phyloP scores from a whole-genome alignment of 2,888 invertebrate species.

The Coelinius sp. region DNA sequence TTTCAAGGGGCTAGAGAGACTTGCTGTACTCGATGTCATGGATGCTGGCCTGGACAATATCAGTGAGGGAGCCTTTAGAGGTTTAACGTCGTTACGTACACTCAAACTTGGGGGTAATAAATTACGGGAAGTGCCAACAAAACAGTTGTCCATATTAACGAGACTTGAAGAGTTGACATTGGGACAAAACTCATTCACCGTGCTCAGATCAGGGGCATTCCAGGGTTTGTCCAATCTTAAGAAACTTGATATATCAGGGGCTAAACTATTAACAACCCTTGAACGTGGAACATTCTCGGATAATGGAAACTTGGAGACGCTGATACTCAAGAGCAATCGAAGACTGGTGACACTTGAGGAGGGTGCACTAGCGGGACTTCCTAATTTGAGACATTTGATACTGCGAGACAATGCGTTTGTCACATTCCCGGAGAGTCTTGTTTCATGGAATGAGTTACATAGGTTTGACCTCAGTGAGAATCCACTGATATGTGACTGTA shows the following conservation, averaged over 20 bases:
- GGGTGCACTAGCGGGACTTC: slow-evolving; percentile 83
- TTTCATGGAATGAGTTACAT: slow-evolving; percentile 84
- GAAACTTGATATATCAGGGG: slow-evolving; percentile 84
- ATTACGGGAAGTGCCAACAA: slow-evolving; percentile 81
- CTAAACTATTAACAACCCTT: slow-evolving; percentile 80
- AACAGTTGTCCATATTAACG: slow-evolving; percentile 79
- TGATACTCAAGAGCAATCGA: slow-evolving; percentile 84
- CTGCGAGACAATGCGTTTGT: slow-evolving; percentile 85
- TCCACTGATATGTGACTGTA: slow-evolving; percentile 86
- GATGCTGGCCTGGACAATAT: slow-evolving; percentile 87
- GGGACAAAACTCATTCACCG: slow-evolving; percentile 86
- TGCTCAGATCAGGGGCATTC: slow-evolving; percentile 82
- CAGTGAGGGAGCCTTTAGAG: slow-evolving; percentile 82
- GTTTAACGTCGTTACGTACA: slow-evolving; percentile 82
- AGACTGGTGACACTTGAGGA: slow-evolving; percentile 81
- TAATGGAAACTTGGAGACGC: slow-evolving; percentile 85
- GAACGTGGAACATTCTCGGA: slow-evolving; percentile 85
- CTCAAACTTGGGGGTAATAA: slow-evolving; percentile 87
- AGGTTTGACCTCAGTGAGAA: slow-evolving; percentile 86
- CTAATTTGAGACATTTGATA: slow-evolving; percentile 83
- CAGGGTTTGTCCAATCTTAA: slow-evolving; percentile 84
- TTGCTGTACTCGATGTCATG: slow-evolving; percentile 84
- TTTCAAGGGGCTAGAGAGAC: slow-evolving; percentile 82
- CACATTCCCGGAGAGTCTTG: slow-evolving; percentile 83
- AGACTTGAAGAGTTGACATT: slow-evolving; percentile 85